Conservation (phyloP, 1,140 invertebrate genomes). For the Achroia grisella region DNA sequence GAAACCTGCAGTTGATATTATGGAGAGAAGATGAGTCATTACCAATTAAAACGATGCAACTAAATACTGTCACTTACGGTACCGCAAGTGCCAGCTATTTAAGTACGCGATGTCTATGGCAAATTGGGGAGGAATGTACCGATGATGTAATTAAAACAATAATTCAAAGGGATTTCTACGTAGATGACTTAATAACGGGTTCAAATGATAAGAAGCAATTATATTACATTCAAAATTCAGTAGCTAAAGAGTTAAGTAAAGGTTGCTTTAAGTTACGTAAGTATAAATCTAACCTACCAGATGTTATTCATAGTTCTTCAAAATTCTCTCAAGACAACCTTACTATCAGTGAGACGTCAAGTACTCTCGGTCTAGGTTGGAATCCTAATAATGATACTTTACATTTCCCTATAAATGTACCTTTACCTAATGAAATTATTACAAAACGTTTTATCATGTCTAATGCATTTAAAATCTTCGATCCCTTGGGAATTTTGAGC, state of each 20-base stretch:
- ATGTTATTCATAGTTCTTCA: constrained; percentile 9
- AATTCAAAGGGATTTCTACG: constrained; percentile 54
- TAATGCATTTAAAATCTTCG: constrained; percentile 23
- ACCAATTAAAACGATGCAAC: constrained; percentile 14
- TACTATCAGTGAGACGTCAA: constrained; percentile 22
- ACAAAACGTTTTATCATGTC: constrained; percentile 25
- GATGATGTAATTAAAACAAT: constrained; percentile 24
- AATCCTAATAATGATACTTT: constrained; percentile 13
- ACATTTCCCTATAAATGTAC: constrained; percentile 18
- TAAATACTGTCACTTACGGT: too few species aligned
- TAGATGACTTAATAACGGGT: constrained; percentile 64
- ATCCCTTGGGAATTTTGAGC: constrained; percentile 22
- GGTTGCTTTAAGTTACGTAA: constrained; percentile 25
- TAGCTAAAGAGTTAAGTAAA: constrained; percentile 8
- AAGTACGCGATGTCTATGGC: too few species aligned
- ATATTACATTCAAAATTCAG: constrained; percentile 12
- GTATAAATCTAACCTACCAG: constrained; percentile 16
- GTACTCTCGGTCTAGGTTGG: constrained; percentile 26
- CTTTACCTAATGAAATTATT: constrained; percentile 5
- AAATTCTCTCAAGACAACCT: constrained; percentile 10
- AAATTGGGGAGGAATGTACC: constrained; percentile 22
- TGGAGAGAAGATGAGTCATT: constrained; percentile 29
- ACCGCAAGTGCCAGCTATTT: too few species aligned
- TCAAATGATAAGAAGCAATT: constrained; percentile 20
- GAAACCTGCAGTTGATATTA: constrained; percentile 37